Evolutionary conservation across 2,113 vertebrate genomes (phyloP).

Genomic region (Microcebus murinus): DNA sequence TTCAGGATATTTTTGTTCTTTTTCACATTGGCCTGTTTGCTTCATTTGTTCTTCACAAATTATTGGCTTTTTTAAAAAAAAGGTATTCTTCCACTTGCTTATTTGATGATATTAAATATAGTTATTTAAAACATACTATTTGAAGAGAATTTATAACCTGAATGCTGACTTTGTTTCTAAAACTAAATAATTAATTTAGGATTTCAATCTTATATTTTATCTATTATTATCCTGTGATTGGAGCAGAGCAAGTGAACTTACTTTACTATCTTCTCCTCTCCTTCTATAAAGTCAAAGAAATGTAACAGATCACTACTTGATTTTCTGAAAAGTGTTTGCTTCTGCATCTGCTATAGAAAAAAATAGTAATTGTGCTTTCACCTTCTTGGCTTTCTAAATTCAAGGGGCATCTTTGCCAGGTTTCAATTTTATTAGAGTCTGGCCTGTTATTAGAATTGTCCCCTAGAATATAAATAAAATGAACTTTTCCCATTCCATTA

Average conservation of each 20-base stretch:
- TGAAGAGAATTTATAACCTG: neutral
- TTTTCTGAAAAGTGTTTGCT: neutral
- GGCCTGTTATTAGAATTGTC: neutral
- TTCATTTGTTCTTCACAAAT: neutral
- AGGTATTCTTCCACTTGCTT: neutral
- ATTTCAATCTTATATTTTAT: neutral
- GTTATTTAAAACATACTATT: neutral
- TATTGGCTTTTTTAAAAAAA: neutral
- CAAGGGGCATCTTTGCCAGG: neutral
- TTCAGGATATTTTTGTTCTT: neutral
- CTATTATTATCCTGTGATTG: neutral
- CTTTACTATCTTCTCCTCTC: neutral
- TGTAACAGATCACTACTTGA: neutral
- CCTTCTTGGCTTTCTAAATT: neutral
- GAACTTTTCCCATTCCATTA: neutral
- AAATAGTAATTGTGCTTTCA: neutral
- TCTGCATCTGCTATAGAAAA: neutral
- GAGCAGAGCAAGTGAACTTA: neutral
- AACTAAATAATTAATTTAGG: neutral
- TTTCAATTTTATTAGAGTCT: neutral
- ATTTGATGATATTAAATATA: neutral
- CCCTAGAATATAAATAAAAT: neutral
- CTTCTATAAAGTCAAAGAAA: neutral
- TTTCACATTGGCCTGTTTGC: neutral
- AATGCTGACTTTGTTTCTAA: neutral